Evolutionary conservation across 2,888 invertebrate species (phyloP).

Genomic region (Thalpophila matura): DNA sequence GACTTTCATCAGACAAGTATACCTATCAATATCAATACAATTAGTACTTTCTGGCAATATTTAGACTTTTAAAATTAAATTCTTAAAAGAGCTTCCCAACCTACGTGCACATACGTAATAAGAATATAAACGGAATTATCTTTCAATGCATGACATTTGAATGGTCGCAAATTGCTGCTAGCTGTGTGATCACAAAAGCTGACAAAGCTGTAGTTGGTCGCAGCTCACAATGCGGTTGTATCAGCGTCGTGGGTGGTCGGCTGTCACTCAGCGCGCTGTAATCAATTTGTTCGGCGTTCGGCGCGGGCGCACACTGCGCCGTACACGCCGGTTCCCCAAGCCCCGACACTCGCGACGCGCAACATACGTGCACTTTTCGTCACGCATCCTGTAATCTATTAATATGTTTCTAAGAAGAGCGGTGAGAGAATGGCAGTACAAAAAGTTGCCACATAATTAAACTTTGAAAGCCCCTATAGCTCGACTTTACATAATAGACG

Average conservation of each 20-base stretch:
- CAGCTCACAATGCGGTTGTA: constrained; percentile 72
- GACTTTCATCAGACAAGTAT: too few species aligned
- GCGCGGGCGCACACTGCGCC: constrained; percentile 70
- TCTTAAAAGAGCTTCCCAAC: constrained; percentile 10
- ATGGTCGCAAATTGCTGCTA: constrained; percentile 71
- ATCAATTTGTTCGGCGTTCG: constrained; percentile 89
- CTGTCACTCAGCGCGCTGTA: constrained; percentile 83
- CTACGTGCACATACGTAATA: constrained; percentile 32
- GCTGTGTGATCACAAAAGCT: constrained; percentile 64
- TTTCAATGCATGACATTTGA: constrained; percentile 69
- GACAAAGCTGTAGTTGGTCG: constrained; percentile 68
- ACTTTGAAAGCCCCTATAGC: not conserved
- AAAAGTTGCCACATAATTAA: constrained; percentile 41
- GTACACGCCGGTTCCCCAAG: constrained; percentile 50
- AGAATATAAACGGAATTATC: constrained; percentile 58
- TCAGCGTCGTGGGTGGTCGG: constrained; percentile 85
- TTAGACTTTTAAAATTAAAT: constrained; percentile 21
- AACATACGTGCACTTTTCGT: constrained; percentile 81
- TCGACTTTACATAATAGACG: not conserved
- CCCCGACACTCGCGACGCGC: constrained; percentile 64
- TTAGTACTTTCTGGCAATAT: too few species aligned
- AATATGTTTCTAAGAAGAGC: constrained; percentile 59
- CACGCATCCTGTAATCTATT: constrained; percentile 82
- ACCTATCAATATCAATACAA: too few species aligned
- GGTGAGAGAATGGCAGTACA: constrained; percentile 43